Conservation (phyloP, 2,888 invertebrate species). For the Norana najaformis region DNA sequence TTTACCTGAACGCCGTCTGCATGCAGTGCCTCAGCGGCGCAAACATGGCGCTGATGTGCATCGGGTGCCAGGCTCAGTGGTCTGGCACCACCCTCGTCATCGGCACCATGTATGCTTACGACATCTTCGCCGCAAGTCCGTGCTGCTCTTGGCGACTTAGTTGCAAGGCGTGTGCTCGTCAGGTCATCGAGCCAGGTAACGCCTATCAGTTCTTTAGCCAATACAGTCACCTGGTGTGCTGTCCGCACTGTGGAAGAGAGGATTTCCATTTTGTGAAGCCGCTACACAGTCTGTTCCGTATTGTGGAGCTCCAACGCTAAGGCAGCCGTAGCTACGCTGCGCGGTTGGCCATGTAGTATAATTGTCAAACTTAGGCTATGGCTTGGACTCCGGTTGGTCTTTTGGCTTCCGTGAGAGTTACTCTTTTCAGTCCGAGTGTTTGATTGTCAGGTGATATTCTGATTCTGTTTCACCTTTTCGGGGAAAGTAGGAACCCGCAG, state of each 20-base stretch:
- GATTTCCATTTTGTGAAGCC: slow-evolving; percentile 95
- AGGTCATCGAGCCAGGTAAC: slow-evolving; percentile 36
- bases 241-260: slow-evolving; percentile 85
- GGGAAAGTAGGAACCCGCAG: neutral
- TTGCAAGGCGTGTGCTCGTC: slow-evolving; percentile 83
- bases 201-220: slow-evolving; percentile 86
- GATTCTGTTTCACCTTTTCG: neutral
- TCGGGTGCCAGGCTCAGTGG: slow-evolving; percentile 57
- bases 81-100: slow-evolving; percentile 84
- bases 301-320: neutral
- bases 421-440: neutral
- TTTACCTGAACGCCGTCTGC: slow-evolving; percentile 90
- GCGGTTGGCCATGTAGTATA: neutral
- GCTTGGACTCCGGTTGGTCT: no score
- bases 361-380: slow-evolving; percentile 4
- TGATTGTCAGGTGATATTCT: neutral
- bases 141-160: slow-evolving; percentile 90
- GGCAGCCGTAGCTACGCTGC: neutral
- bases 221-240: slow-evolving; percentile 80
- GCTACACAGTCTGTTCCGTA: slow-evolving; percentile 61
- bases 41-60: slow-evolving; percentile 51
- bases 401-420: neutral
- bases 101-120: slow-evolving; percentile 92
- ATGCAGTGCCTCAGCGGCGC: slow-evolving; percentile 68
- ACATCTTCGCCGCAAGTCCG: slow-evolving; percentile 96